Evolutionary conservation across 2,888 invertebrate species (phyloP).

Genomic region (Lasioglossum villosulum): DNA sequence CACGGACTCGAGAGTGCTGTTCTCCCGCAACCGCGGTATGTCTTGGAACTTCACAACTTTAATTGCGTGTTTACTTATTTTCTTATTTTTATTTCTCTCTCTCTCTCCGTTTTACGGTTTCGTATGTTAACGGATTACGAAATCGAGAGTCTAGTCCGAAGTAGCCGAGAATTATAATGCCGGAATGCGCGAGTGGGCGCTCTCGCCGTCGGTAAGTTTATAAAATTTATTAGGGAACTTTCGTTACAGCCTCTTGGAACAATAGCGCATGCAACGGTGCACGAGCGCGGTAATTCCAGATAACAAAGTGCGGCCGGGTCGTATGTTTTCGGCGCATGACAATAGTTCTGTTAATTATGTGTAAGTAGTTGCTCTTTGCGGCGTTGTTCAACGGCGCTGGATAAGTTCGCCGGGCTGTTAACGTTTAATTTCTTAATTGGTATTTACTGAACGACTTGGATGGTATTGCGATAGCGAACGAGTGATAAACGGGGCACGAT

Average conservation of each 20-base stretch:
- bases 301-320: slow-evolving; percentile 34
- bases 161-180: background rate
- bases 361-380: background rate
- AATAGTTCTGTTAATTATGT: slow-evolving; percentile 32
- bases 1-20: background rate
- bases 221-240: slow-evolving; percentile 47
- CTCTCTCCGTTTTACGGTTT: background rate
- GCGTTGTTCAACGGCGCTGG: background rate
- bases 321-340: slow-evolving; percentile 29
- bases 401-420: background rate
- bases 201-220: slow-evolving; percentile 15
- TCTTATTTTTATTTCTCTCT: background rate
- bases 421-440: background rate
- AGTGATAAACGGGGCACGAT: background rate
- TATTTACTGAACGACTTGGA: background rate
- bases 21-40: too few relatives aligned
- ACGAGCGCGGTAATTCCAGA: slow-evolving; percentile 40
- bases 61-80: slow-evolving; percentile 22
- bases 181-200: background rate
- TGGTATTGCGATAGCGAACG: background rate
- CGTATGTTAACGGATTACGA: background rate
- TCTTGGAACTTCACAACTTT: slow-evolving; percentile 32
- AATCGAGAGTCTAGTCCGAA: background rate
- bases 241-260: slow-evolving; percentile 41
- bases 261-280: slow-evolving; percentile 30